Evolutionary conservation across 2,113 vertebrate species (phyloP).

Genomic region (Orthonyx spaldingii): DNA sequence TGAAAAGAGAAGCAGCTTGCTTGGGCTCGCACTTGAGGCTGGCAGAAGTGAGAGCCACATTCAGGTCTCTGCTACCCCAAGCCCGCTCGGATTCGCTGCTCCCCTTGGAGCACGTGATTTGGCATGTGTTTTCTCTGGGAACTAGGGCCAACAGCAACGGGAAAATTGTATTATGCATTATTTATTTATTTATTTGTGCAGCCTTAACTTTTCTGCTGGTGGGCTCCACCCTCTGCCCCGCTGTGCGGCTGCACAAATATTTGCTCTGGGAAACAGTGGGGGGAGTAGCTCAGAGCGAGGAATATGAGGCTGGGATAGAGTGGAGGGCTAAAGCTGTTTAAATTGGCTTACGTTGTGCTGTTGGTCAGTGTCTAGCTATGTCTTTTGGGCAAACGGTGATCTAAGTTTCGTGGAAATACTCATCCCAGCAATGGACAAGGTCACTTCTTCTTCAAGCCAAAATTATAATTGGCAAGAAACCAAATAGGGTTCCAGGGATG

Average conservation of each 20-base stretch:
- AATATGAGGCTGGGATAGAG: background rate
- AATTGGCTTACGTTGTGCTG: background rate
- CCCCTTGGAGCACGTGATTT: background rate
- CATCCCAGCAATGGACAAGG: background rate
- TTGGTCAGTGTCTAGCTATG: constrained; percentile 53
- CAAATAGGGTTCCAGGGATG: background rate
- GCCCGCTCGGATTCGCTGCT: accelerated
- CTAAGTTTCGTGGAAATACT: background rate
- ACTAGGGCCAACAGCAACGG: background rate
- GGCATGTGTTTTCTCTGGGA: background rate
- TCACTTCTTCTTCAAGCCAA: background rate
- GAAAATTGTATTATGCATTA: background rate
- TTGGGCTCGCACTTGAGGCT: accelerated
- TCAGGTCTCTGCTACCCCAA: background rate
- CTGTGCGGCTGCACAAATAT: constrained; percentile 29
- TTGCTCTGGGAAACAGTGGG: background rate
- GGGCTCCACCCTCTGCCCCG: background rate
- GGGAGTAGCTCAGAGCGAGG: background rate
- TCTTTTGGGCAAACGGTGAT: background rate
- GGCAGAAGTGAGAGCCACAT: background rate
- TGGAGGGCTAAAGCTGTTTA: constrained; percentile 3
- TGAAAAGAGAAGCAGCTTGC: background rate
- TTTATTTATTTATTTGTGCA: constrained; percentile 10
- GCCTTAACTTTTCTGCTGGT: background rate
- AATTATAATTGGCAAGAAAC: constrained; percentile 19